Conservation (phyloP, 2,797 vertebrate genomes). For the Cossypha caffra region DNA sequence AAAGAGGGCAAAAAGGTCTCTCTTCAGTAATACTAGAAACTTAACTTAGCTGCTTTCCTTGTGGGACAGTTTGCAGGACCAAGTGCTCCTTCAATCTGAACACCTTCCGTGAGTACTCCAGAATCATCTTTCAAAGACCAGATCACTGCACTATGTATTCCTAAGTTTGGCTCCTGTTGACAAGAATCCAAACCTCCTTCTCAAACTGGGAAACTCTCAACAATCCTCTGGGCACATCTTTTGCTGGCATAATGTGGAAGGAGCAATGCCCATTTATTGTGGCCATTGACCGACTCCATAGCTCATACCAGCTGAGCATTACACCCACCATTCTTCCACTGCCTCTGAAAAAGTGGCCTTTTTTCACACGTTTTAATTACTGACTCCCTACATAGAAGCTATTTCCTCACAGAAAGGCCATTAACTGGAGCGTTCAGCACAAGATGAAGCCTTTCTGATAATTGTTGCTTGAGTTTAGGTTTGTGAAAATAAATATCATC, state of each 20-base stretch:
- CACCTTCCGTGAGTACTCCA: not conserved
- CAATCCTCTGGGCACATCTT: not conserved
- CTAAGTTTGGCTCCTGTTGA: not conserved
- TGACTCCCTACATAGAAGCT: constrained; percentile 24
- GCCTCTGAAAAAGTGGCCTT: constrained; percentile 18
- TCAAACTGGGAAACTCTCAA: not conserved
- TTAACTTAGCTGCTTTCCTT: not conserved
- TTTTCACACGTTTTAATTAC: constrained; percentile 65
- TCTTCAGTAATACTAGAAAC: not conserved
- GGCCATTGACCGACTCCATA: not conserved
- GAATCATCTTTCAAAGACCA: not conserved
- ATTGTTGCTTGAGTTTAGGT: constrained; percentile 28
- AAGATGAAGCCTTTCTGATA: constrained; percentile 43
- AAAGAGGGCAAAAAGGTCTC: not conserved
- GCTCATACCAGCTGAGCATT: not conserved
- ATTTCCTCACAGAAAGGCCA: constrained; percentile 19
- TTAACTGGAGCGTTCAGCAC: not conserved
- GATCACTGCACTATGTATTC: not conserved
- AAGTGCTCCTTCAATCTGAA: not conserved
- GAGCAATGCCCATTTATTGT: not conserved
- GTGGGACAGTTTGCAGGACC: not conserved
- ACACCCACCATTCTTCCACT: not conserved
- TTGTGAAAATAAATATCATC: constrained; percentile 61
- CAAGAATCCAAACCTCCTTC: not conserved
- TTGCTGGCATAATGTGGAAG: not conserved